These are phyloP conservation scores for Cherax quadricarinatus DNA, from an alignment of 1,140 invertebrate genomes.

Conservation along the genomic window DNA sequence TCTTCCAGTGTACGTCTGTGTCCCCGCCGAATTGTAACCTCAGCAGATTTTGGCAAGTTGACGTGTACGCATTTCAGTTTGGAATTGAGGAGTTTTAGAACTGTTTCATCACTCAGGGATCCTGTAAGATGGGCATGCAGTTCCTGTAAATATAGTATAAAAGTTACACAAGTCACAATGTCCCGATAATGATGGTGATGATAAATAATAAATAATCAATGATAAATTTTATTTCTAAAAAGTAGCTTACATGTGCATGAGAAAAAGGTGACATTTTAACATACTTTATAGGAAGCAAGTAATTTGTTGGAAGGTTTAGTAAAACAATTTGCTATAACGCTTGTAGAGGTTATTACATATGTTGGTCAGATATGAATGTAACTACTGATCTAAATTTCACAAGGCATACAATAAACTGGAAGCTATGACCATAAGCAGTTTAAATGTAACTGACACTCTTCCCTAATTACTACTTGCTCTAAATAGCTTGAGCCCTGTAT, in stretches of 20 bases:
- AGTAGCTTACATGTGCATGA: not conserved
- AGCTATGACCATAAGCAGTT: too few relatives aligned
- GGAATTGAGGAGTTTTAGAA: constrained; percentile 14
- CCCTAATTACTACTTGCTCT: too few relatives aligned
- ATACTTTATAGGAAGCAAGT: too few relatives aligned
- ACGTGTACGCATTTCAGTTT: not conserved
- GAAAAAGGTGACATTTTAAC: not conserved
- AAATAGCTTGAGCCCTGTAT: too few relatives aligned
- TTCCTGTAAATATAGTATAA: constrained; percentile 18
- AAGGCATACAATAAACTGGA: too few relatives aligned
- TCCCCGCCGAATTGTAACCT: constrained; percentile 34
- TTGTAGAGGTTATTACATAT: too few relatives aligned
- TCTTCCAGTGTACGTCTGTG: constrained; percentile 49
- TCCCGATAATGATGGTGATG: not conserved
- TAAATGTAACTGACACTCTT: too few relatives aligned
- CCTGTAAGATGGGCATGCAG: constrained; percentile 52
- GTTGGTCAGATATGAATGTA: too few relatives aligned
- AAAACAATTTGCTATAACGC: too few relatives aligned
- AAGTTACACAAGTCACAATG: too few relatives aligned
- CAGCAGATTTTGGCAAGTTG: constrained; percentile 19
- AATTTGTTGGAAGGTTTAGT: too few relatives aligned
- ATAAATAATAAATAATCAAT: not conserved
- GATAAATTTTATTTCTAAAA: not conserved
- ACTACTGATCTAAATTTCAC: too few relatives aligned
- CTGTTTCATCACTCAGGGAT: constrained; percentile 45